Conservation (phyloP, 2,888 invertebrate genomes). For the Limnephilus auricula region DNA sequence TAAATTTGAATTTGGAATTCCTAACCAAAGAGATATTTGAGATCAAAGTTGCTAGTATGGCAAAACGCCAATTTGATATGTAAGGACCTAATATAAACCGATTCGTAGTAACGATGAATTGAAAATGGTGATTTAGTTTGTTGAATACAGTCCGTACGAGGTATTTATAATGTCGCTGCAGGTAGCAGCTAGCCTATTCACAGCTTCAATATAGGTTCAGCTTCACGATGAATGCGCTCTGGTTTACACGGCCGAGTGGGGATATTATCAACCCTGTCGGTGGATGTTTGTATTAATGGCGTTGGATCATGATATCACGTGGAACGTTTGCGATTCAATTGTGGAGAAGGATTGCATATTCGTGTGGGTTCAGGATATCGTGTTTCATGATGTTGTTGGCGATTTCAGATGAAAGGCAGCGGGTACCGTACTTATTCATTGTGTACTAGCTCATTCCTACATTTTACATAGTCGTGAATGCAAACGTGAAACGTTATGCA, state of each 20-base stretch:
- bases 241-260: neutral
- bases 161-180: neutral
- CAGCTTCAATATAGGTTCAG: neutral
- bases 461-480: neutral
- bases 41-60: too few species aligned
- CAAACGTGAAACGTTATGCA: neutral
- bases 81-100: too few species aligned
- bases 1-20: too few species aligned
- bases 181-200: neutral
- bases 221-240: neutral
- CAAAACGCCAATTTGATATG: too few species aligned
- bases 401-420: neutral
- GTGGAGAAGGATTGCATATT: neutral
- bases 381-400: neutral
- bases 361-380: neutral
- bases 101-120: too few species aligned
- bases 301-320: constrained; percentile 27
- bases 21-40: too few species aligned
- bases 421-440: neutral
- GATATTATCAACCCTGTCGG: neutral
- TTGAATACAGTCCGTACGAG: neutral
- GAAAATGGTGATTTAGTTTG: too few species aligned
- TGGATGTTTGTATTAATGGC: constrained; percentile 40
- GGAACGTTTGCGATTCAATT: constrained; percentile 33
- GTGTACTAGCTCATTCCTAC: neutral